A percentile compares a stretch with the other conserved stretches of the same genome.
Evolutionary conservation across 64 coral and sea anemone genomes (phyloP).

Genomic region (Anthopleura sola): DNA sequence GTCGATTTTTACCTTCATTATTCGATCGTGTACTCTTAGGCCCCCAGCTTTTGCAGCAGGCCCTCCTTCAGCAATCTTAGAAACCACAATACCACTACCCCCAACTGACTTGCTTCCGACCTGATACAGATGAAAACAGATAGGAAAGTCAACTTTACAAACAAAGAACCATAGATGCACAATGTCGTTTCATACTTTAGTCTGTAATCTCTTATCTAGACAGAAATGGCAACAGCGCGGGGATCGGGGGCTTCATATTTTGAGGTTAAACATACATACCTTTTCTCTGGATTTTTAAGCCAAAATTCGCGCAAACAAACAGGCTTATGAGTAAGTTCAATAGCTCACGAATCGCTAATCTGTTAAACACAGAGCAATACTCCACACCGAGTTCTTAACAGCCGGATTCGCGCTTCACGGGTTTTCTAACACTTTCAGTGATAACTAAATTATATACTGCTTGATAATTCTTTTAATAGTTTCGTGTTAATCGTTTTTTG

Average conservation of each 20-base stretch:
- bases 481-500: conserved; percentile 52
- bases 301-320: background rate
- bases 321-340: background rate
- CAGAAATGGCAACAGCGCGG: conserved; percentile 30
- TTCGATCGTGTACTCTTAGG: conserved; percentile 74
- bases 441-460: conserved; percentile 55
- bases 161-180: conserved; percentile 25
- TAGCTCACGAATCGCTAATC: conserved; percentile 5
- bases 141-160: conserved; percentile 15
- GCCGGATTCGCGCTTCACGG: conserved; percentile 29
- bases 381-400: conserved; percentile 9
- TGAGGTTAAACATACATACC: conserved; percentile 10
- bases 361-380: conserved; percentile 11
- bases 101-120: conserved; percentile 87
- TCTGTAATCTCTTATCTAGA: conserved; percentile 40
- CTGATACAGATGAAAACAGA: conserved; percentile 59
- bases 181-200: conserved; percentile 8
- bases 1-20: conserved; percentile 74
- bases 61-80: conserved; percentile 85
- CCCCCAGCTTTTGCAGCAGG: conserved; percentile 83
- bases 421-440: conserved; percentile 24
- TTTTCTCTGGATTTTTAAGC: background rate
- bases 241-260: conserved; percentile 16
- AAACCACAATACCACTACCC: conserved; percentile 92
- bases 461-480: conserved; percentile 60